A percentile compares a stretch with the other conserved stretches of the same genome.
These are phyloP conservation scores for Podarcis cretensis DNA, from an alignment of 2,113 vertebrate genomes.

Conservation along the genomic window DNA sequence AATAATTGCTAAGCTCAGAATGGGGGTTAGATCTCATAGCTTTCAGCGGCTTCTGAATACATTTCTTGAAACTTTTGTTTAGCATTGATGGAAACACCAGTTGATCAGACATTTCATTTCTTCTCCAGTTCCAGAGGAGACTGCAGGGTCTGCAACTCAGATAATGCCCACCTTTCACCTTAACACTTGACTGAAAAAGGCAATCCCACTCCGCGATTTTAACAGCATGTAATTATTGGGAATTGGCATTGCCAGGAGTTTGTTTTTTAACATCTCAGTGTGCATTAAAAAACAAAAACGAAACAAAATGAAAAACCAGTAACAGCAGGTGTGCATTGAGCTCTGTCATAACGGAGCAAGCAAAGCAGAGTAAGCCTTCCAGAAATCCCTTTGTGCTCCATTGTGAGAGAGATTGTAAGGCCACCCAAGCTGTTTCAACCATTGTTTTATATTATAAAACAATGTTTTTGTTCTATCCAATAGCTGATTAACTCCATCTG, in stretches of 20 bases:
- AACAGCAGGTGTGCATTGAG: background rate
- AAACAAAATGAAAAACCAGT: background rate
- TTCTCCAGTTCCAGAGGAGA: background rate
- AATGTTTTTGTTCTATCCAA: background rate
- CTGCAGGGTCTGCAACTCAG: background rate
- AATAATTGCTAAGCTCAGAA: background rate
- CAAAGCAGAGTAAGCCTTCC: conserved; percentile 13
- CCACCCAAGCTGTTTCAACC: background rate
- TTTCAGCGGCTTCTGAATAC: background rate
- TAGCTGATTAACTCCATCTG: background rate
- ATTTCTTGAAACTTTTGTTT: background rate
- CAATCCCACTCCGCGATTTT: background rate
- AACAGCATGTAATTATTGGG: background rate
- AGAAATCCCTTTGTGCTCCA: background rate
- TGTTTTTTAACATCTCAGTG: background rate
- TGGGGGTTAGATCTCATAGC: background rate
- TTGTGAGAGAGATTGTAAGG: background rate
- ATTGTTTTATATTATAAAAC: background rate
- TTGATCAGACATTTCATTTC: background rate
- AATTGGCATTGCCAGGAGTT: background rate
- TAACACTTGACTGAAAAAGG: background rate
- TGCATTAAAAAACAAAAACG: background rate
- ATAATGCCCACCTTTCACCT: background rate
- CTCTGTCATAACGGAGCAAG: background rate
- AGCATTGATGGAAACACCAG: background rate